phyloP scores from a whole-genome alignment of 2,888 invertebrate species.

The Brachynemurus nebulosus region DNA sequence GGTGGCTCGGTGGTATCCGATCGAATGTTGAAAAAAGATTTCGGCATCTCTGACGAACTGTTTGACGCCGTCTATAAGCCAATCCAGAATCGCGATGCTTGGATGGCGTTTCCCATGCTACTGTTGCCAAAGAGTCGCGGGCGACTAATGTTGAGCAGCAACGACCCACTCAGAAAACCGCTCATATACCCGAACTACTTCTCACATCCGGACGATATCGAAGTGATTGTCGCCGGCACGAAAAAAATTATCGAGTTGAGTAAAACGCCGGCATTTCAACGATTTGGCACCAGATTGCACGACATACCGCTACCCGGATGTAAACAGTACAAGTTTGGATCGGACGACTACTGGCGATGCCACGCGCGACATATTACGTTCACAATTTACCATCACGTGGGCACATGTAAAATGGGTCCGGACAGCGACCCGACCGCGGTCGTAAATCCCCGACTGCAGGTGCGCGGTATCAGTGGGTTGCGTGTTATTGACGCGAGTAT shows the following conservation, averaged over 20 bases:
- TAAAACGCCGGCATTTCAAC: conserved; percentile 41
- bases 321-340: conserved; percentile 39
- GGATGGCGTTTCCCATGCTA: conserved; percentile 37
- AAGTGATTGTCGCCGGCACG: conserved; percentile 49
- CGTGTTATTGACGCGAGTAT: conserved; percentile 67
- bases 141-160: conserved; percentile 36
- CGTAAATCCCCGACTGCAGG: conserved; percentile 45
- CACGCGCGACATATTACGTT: conserved; percentile 50
- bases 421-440: conserved; percentile 42
- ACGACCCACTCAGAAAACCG: conserved; percentile 41
- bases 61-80: conserved; percentile 27
- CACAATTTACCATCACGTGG: conserved; percentile 55
- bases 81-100: conserved; percentile 29
- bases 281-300: conserved; percentile 43
- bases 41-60: conserved; percentile 32
- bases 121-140: conserved; percentile 48
- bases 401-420: conserved; percentile 53
- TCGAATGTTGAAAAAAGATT: conserved; percentile 27
- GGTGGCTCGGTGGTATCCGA: conserved; percentile 50
- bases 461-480: conserved; percentile 50
- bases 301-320: conserved; percentile 47
- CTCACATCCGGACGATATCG: conserved; percentile 41
- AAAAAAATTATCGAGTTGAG: conserved; percentile 42
- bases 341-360: conserved; percentile 57
- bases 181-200: conserved; percentile 49